These are phyloP conservation scores for Tyrannus savana DNA, from an alignment of 2,113 vertebrate genomes.

Conservation along the genomic window DNA sequence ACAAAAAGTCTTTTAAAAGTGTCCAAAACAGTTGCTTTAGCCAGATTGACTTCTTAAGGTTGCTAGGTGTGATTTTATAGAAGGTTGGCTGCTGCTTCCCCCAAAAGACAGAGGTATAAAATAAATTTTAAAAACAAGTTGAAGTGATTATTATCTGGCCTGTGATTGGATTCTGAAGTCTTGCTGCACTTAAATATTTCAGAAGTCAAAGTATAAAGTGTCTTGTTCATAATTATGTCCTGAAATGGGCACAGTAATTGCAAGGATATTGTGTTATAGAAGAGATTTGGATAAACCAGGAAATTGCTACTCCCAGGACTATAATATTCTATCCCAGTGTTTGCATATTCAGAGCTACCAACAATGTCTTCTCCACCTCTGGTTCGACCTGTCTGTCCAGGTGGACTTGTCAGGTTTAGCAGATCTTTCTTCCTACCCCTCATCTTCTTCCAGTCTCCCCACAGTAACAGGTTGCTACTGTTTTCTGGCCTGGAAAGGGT, in stretches of 20 bases:
- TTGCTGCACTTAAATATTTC: background rate
- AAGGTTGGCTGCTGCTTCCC: background rate
- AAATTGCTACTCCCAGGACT: background rate
- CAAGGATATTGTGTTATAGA: background rate
- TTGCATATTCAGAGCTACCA: background rate
- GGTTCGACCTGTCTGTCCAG: background rate
- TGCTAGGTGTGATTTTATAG: background rate
- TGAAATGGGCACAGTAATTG: background rate
- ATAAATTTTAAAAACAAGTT: background rate
- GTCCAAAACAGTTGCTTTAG: background rate
- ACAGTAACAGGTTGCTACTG: background rate
- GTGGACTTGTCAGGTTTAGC: background rate
- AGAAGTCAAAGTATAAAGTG: background rate
- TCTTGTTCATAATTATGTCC: background rate
- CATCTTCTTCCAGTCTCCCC: fast-evolving
- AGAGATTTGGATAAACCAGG: background rate
- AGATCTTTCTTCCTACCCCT: background rate
- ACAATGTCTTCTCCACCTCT: background rate
- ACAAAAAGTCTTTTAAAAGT: background rate
- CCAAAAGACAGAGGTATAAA: background rate
- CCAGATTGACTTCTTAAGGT: background rate
- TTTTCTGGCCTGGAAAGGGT: background rate
- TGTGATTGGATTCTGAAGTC: background rate
- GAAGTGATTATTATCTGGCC: background rate
- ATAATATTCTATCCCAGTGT: background rate